Evolutionary conservation across 1,140 invertebrate species (phyloP).

Genomic region (Pararge aegeria): DNA sequence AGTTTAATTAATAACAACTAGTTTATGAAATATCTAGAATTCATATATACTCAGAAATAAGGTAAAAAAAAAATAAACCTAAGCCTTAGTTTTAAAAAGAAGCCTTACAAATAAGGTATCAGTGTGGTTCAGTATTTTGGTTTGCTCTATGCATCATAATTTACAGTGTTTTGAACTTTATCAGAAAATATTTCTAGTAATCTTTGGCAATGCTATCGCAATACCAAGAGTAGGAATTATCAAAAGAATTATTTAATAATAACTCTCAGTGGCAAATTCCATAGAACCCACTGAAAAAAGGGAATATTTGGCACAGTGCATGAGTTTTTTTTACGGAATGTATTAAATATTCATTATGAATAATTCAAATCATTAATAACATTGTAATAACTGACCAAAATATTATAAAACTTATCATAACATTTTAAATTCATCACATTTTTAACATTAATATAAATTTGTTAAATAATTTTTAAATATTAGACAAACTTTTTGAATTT

Average conservation of each 20-base stretch:
- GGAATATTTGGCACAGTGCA: conserved; percentile 22
- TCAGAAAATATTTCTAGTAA: background rate
- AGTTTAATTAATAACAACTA: too few relatives aligned
- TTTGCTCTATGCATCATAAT: too few relatives aligned
- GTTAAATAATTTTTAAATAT: conserved; percentile 9
- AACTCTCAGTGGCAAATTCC: too few relatives aligned
- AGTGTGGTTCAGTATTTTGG: too few relatives aligned
- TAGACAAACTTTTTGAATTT: background rate
- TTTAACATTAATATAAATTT: conserved; percentile 21
- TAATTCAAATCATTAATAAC: conserved; percentile 7
- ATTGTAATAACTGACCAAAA: conserved; percentile 20
- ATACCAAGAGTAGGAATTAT: conserved; percentile 10
- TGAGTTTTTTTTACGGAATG: conserved; percentile 12
- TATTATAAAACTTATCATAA: conserved; percentile 15
- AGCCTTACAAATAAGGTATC: too few relatives aligned
- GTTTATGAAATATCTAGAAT: too few relatives aligned
- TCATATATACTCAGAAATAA: too few relatives aligned
- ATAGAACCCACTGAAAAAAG: background rate
- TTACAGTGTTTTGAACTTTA: background rate
- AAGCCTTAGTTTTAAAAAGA: too few relatives aligned
- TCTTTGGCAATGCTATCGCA: conserved; percentile 30
- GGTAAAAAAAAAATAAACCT: too few relatives aligned
- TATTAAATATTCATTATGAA: conserved; percentile 10
- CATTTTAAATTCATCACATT: conserved; percentile 21
- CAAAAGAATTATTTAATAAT: background rate